A percentile compares a stretch with the other conserved stretches of the same genome.
These are phyloP conservation scores for Cladopsammia gracilis DNA, from an alignment of 64 coral and sea anemone genomes.

Conservation along the genomic window DNA sequence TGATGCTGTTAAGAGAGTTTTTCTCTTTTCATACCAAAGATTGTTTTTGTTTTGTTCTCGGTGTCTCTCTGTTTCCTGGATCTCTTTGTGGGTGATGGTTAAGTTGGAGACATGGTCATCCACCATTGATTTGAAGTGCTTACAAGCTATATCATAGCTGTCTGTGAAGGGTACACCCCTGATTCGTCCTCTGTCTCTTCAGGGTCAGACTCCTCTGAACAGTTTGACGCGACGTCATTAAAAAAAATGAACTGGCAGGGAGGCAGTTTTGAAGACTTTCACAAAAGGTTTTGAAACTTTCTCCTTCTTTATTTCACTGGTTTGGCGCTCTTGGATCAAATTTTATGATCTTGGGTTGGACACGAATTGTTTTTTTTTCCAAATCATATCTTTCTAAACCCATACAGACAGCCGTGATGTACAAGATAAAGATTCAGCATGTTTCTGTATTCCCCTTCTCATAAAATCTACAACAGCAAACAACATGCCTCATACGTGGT, in stretches of 20 bases:
- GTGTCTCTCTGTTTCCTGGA: conserved; percentile 47
- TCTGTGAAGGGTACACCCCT: conserved; percentile 50
- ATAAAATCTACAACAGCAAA: neutral
- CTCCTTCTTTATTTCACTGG: conserved; percentile 6
- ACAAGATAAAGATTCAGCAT: neutral
- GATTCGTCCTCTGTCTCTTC: conserved; percentile 30
- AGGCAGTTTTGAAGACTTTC: conserved; percentile 50
- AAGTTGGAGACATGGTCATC: conserved; percentile 60
- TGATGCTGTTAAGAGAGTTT: conserved; percentile 49
- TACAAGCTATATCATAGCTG: conserved; percentile 67
- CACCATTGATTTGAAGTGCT: conserved; percentile 69
- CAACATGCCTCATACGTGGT: conserved; percentile 1
- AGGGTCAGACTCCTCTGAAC: conserved; percentile 19
- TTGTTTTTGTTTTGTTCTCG: conserved; percentile 64
- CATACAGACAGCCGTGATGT: neutral
- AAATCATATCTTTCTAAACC: conserved; percentile 22
- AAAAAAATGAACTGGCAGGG: conserved; percentile 66
- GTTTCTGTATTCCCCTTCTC: neutral
- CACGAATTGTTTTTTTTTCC: conserved; percentile 49
- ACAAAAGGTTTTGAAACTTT: conserved; percentile 47
- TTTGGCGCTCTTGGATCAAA: conserved; percentile 60
- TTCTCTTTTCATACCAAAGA: conserved; percentile 59
- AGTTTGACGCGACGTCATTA: conserved; percentile 40
- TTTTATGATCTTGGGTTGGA: conserved; percentile 41
- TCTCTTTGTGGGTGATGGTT: conserved; percentile 52